Evolutionary conservation across 1,140 invertebrate genomes (phyloP).

Genomic region (Aphelinus certus): DNA sequence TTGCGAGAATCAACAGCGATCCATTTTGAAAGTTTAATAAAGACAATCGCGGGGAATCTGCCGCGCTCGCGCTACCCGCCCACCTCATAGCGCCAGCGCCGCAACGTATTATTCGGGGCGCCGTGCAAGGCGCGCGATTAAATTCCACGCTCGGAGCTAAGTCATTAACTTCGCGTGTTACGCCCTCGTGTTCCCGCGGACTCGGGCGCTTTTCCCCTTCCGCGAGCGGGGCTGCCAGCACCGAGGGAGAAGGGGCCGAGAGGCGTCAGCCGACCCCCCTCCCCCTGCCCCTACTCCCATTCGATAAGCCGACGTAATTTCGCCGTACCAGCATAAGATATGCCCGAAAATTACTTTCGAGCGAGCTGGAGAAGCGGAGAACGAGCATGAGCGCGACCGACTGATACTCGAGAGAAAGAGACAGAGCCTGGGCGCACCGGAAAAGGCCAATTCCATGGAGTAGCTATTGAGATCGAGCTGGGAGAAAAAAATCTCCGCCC

Average conservation of each 20-base stretch:
- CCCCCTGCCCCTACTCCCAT: neutral
- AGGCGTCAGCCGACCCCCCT: too few relatives aligned
- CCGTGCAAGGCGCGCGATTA: slow-evolving; percentile 24
- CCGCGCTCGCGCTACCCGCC: too few relatives aligned
- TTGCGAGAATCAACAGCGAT: slow-evolving; percentile 34
- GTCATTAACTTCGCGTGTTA: slow-evolving; percentile 42
- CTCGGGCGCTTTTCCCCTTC: too few relatives aligned
- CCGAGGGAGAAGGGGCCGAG: too few relatives aligned
- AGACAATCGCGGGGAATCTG: slow-evolving; percentile 33
- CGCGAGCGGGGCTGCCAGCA: too few relatives aligned
- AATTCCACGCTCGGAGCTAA: slow-evolving; percentile 38
- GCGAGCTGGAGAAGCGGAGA: slow-evolving; percentile 22
- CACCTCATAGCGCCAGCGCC: too few relatives aligned
- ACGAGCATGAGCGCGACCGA: neutral
- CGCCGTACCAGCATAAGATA: slow-evolving; percentile 41
- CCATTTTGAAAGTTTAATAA: slow-evolving; percentile 35
- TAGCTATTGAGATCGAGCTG: too few relatives aligned
- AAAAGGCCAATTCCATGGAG: too few relatives aligned
- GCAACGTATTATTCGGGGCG: neutral
- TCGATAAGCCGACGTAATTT: slow-evolving; percentile 47
- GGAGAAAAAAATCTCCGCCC: too few relatives aligned
- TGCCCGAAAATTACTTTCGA: slow-evolving; percentile 45
- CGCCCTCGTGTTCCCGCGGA: slow-evolving; percentile 31
- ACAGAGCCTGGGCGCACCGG: too few relatives aligned
- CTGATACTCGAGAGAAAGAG: slow-evolving; percentile 2